phyloP scores from a whole-genome alignment of 2,797 vertebrate genomes.

The Neoniphon sammara region DNA sequence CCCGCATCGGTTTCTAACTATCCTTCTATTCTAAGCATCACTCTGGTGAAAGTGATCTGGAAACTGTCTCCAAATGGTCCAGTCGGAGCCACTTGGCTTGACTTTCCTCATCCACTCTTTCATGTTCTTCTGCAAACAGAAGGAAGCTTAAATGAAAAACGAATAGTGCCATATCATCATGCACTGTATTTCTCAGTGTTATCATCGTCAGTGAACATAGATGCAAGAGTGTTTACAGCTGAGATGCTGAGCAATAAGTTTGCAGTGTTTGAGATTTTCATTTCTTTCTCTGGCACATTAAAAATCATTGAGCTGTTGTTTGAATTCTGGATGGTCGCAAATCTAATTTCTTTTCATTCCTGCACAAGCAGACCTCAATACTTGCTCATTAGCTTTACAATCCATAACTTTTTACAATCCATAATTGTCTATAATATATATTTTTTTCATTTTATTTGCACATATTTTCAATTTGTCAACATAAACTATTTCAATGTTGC shows the following conservation, averaged over 20 bases:
- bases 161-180: background rate
- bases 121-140: slow-evolving; percentile 21
- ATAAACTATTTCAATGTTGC: slow-evolving; percentile 57
- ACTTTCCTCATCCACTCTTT: slow-evolving; percentile 5
- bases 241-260: background rate
- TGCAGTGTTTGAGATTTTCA: background rate
- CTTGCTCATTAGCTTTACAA: slow-evolving; percentile 55
- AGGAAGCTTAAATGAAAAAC: slow-evolving; percentile 24
- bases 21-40: slow-evolving; percentile 52
- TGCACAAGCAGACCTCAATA: slow-evolving; percentile 33
- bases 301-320: background rate
- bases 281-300: background rate
- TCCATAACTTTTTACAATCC: slow-evolving; percentile 50
- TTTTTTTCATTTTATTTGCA: slow-evolving; percentile 67
- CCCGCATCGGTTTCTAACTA: slow-evolving; percentile 55
- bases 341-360: slow-evolving; percentile 24
- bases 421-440: slow-evolving; percentile 1
- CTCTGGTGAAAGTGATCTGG: slow-evolving; percentile 45
- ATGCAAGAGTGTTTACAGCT: background rate
- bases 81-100: slow-evolving; percentile 33
- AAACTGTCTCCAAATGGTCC: slow-evolving; percentile 75
- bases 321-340: too few relatives aligned
- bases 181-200: background rate
- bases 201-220: too few relatives aligned
- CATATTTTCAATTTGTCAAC: slow-evolving; percentile 74